These are phyloP conservation scores for Pseudopipra pipra DNA, from an alignment of 2,113 vertebrate species.

Conservation along the genomic window DNA sequence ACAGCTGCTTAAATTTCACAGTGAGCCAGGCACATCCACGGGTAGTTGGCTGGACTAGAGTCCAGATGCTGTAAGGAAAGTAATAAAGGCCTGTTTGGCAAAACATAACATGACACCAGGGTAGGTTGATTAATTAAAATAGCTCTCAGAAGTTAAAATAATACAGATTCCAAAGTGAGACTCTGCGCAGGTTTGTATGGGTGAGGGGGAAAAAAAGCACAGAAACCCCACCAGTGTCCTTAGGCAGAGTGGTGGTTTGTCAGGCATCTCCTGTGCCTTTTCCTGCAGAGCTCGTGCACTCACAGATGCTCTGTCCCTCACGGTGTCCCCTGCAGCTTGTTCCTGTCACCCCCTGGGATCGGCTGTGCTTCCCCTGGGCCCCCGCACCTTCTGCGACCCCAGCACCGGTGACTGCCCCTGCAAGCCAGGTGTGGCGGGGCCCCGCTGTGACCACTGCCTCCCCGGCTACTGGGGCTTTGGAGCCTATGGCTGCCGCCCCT, in stretches of 20 bases:
- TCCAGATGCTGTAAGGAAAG: background rate
- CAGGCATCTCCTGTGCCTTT: background rate
- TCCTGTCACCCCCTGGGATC: constrained; percentile 89
- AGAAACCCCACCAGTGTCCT: background rate
- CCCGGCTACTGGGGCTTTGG: constrained; percentile 95
- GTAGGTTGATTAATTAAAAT: background rate
- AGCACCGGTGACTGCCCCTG: constrained; percentile 91
- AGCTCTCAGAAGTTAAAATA: background rate
- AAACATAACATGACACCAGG: background rate
- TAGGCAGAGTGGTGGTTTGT: fast-evolving
- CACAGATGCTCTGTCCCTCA: background rate
- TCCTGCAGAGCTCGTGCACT: background rate
- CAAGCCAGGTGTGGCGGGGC: constrained; percentile 90
- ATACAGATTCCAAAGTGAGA: background rate
- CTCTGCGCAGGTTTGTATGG: background rate
- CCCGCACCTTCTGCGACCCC: constrained; percentile 83
- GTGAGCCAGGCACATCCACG: background rate
- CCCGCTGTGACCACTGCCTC: constrained; percentile 88
- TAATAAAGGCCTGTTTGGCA: background rate
- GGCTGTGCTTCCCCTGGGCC: constrained; percentile 74
- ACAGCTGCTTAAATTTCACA: background rate
- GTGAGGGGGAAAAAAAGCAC: background rate
- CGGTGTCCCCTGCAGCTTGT: constrained; percentile 76
- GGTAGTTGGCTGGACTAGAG: background rate
- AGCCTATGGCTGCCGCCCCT: constrained; percentile 89